phyloP scores from a whole-genome alignment of 2,797 vertebrate species.

The Sebastolobus altivelis region DNA sequence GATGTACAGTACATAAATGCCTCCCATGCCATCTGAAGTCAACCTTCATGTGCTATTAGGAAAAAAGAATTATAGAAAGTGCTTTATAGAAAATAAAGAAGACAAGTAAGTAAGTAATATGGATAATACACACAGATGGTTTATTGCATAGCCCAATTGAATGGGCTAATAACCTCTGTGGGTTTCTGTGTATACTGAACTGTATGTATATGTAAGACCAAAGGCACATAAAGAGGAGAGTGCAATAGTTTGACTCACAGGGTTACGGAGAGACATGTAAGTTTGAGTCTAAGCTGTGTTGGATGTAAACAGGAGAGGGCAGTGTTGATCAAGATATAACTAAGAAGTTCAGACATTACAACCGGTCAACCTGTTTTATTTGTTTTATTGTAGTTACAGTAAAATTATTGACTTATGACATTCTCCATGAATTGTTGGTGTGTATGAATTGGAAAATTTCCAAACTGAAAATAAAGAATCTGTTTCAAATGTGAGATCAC shows the following conservation, averaged over 20 bases:
- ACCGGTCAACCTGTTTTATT: neutral
- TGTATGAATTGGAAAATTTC: neutral
- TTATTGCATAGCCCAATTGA: neutral
- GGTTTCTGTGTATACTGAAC: neutral
- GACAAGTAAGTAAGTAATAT: neutral
- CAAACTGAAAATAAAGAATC: neutral
- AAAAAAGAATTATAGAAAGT: neutral
- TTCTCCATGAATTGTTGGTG: neutral
- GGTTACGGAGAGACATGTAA: neutral
- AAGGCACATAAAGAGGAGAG: neutral
- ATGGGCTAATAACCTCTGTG: neutral
- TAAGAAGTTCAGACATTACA: neutral
- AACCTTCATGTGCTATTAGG: neutral
- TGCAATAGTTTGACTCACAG: neutral
- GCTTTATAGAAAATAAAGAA: neutral
- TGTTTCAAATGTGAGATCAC: neutral
- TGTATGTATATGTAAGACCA: neutral
- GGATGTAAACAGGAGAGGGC: conserved; percentile 70
- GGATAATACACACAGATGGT: neutral
- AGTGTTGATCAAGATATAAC: conserved; percentile 66
- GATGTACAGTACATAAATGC: neutral
- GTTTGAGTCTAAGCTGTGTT: neutral
- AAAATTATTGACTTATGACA: neutral
- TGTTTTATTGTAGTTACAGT: neutral
- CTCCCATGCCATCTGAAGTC: neutral